These are phyloP conservation scores for Pheosia gnoma DNA, from an alignment of 2,888 invertebrate genomes.

Conservation along the genomic window DNA sequence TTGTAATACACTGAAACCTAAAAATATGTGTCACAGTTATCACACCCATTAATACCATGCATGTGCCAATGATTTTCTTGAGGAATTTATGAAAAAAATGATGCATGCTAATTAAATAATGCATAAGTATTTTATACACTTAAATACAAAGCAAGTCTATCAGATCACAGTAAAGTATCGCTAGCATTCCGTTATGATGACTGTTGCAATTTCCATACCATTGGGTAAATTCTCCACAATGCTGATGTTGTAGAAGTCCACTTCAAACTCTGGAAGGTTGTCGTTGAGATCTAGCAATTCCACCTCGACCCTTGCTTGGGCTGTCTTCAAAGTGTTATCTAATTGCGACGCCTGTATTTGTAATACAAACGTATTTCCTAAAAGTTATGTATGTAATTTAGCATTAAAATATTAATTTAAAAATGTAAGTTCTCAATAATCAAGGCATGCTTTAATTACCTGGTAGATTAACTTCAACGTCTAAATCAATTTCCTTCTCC, in stretches of 20 bases:
- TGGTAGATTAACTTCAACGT: slow-evolving; percentile 87
- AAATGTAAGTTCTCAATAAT: too few species aligned
- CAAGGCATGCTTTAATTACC: slow-evolving; percentile 60
- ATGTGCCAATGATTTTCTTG: neutral
- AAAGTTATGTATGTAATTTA: neutral
- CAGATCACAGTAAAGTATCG: too few species aligned
- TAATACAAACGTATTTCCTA: slow-evolving; percentile 88
- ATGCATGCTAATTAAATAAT: neutral
- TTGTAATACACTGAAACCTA: slow-evolving; percentile 80
- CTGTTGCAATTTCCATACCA: slow-evolving; percentile 72
- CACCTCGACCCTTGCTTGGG: slow-evolving; percentile 89
- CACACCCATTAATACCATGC: neutral
- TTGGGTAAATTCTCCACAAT: slow-evolving; percentile 96
- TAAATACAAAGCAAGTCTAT: too few species aligned
- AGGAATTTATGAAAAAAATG: neutral
- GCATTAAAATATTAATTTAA: neutral
- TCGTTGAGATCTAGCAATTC: slow-evolving; percentile 92
- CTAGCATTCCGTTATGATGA: neutral
- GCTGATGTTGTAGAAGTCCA: slow-evolving; percentile 95
- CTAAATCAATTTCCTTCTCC: slow-evolving; percentile 92
- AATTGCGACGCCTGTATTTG: slow-evolving; percentile 92
- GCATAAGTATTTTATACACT: too few species aligned
- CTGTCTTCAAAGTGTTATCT: slow-evolving; percentile 90
- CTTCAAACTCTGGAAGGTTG: slow-evolving; percentile 94
- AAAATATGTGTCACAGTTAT: too few species aligned